Evolutionary conservation across 2,797 vertebrate species (phyloP), one percentile per base, ranked within the genome.

Genomic region (Ctenopoma kingsleyae): DNA sequence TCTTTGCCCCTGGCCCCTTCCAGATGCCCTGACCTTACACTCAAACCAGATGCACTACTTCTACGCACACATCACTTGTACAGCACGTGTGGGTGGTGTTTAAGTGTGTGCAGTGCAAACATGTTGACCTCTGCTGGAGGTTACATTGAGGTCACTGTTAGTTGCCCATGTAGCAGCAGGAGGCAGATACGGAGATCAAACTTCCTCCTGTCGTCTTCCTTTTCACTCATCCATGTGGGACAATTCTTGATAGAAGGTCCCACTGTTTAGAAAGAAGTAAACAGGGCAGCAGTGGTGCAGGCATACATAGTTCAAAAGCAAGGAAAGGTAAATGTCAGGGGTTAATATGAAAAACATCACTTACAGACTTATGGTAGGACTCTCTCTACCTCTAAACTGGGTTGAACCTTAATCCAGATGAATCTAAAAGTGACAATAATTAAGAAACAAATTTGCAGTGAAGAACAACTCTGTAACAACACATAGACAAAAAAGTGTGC

Each of bases 31-130:
- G 41, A 35, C 35, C 27, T 80, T 60, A 64, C 81, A 78, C 71
- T 76, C 52, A 65, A 61, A 78, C 74, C 87, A 83, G 74, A 84
- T 81, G 75, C 72, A 35, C 32, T 13, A 23, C 48, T 41, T 56
- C 54, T 36, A 25, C 62, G 59, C 44, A 22, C 40, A 12, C 58
- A 53, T 30, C 20, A 25, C 30, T 22, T 47, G 19, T 64, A 53
- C 63, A 76, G 49, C 50, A 9, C 20, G 32, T 51, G 60, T 13
- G 46, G 6, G 7, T 1, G 0, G 2, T 44, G 35, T 52, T n/a
- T 32, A 17, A 15, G 66, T 52, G 59, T 57, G 52, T 48, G 49
- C 16, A 4, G 47, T 20, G 23, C 46, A 30, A 52, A 15, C 23
- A 30, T 6, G 8, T 10, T 67, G 67, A 75, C 74, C 66, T 47